phyloP scores from a whole-genome alignment of 2,888 invertebrate genomes.

The Acanthopleura granulata region DNA sequence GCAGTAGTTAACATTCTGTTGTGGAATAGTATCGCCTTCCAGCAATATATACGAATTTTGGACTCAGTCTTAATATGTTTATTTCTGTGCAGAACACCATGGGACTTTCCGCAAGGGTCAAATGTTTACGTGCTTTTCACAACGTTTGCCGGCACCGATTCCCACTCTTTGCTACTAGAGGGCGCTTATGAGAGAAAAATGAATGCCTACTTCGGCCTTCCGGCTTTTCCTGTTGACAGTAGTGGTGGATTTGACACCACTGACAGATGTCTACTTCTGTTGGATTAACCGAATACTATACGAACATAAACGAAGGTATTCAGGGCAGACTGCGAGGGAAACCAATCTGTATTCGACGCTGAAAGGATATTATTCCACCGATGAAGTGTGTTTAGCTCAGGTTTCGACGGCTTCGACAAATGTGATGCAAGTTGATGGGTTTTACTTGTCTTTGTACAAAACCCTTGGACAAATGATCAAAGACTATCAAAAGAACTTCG shows the following conservation, averaged over 20 bases:
- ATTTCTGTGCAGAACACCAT: slow-evolving; percentile 32
- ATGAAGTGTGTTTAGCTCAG: slow-evolving; percentile 32
- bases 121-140: slow-evolving; percentile 51
- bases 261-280: slow-evolving; percentile 38
- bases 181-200: slow-evolving; percentile 44
- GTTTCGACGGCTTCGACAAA: not conserved
- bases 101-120: slow-evolving; percentile 36
- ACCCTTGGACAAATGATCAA: slow-evolving; percentile 27
- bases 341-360: slow-evolving; percentile 32
- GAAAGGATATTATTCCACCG: slow-evolving; percentile 38
- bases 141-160: slow-evolving; percentile 49
- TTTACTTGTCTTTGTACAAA: slow-evolving; percentile 28
- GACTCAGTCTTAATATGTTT: not conserved
- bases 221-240: slow-evolving; percentile 33
- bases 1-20: too few species aligned
- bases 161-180: slow-evolving; percentile 45
- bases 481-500: slow-evolving; percentile 27
- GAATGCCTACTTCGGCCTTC: slow-evolving; percentile 53
- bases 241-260: slow-evolving; percentile 20
- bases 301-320: slow-evolving; percentile 45
- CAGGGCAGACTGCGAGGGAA: not conserved
- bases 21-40: too few species aligned
- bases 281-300: slow-evolving; percentile 39
- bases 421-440: not conserved
- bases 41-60: too few species aligned